A percentile compares a stretch with the other conserved stretches of the same genome.
phyloP scores from a whole-genome alignment of 2,888 invertebrate species.

The Synergus gifuensis region DNA sequence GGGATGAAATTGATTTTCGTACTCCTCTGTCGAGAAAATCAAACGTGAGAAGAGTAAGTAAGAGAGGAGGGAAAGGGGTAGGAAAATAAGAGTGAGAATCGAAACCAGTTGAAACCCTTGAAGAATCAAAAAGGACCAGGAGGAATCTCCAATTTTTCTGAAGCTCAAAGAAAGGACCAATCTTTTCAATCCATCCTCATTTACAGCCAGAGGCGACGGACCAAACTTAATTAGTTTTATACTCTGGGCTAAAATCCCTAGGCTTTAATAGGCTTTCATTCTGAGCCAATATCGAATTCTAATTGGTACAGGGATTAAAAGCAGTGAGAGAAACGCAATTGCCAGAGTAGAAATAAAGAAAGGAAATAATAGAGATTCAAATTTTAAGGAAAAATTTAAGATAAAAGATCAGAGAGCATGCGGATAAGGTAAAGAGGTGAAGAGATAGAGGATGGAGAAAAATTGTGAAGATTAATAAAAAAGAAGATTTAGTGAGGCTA shows the following conservation, averaged over 20 bases:
- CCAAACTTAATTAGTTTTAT: not conserved
- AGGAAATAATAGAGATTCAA: not conserved
- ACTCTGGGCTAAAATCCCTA: not conserved
- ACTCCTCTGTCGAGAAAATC: not conserved
- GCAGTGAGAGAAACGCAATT: not conserved
- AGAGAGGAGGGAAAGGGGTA: not conserved
- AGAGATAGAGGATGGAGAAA: not conserved
- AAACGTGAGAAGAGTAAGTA: slow-evolving; percentile 38
- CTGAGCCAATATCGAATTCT: not conserved
- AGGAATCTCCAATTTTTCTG: slow-evolving; percentile 36
- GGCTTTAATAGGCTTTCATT: not conserved
- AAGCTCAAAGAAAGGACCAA: slow-evolving; percentile 40
- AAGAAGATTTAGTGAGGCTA: slow-evolving; percentile 15
- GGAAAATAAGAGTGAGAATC: not conserved
- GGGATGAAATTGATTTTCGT: slow-evolving; percentile 21
- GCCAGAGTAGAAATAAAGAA: not conserved
- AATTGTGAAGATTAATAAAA: not conserved
- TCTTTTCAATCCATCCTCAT: slow-evolving; percentile 17
- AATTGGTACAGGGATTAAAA: not conserved
- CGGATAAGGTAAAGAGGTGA: slow-evolving; percentile 15
- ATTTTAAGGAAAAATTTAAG: not conserved
- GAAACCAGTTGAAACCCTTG: slow-evolving; percentile 1
- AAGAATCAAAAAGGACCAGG: slow-evolving; percentile 39
- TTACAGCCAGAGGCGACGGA: slow-evolving; percentile 1
- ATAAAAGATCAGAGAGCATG: not conserved